Evolutionary conservation across 2,797 vertebrate species (phyloP).

Genomic region (Xiphophorus birchmanni): DNA sequence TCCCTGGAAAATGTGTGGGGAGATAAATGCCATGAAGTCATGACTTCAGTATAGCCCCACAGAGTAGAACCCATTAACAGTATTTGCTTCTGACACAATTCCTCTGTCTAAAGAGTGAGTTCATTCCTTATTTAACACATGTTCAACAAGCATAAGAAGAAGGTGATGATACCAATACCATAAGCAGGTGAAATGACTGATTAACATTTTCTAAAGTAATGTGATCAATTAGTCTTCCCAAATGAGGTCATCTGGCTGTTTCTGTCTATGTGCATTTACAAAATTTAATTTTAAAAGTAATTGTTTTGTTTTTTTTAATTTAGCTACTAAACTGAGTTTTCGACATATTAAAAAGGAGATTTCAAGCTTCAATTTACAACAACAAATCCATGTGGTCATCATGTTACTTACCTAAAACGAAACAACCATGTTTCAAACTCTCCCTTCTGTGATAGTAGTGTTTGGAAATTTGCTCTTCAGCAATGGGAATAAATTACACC

Average conservation of each 20-base stretch:
- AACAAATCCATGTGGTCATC: conserved; percentile 67
- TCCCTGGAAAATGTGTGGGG: conserved; percentile 11
- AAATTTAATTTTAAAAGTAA: conserved; percentile 33
- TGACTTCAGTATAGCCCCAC: conserved; percentile 48
- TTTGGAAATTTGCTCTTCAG: conserved; percentile 18
- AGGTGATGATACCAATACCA: conserved; percentile 38
- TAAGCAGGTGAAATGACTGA: conserved; percentile 16
- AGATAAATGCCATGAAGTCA: conserved; percentile 32
- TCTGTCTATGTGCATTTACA: conserved; percentile 18
- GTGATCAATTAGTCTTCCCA: conserved; percentile 31
- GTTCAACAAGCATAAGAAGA: conserved; percentile 35
- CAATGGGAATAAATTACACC: conserved; percentile 19
- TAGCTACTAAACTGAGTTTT: conserved; percentile 73
- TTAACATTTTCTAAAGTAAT: conserved; percentile 23
- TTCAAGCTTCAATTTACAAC: conserved; percentile 35
- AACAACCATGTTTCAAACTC: conserved; percentile 68
- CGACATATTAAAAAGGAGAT: conserved; percentile 72
- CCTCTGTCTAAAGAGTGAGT: conserved; percentile 49
- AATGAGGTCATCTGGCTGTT: conserved; percentile 32
- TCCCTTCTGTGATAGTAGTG: conserved; percentile 16
- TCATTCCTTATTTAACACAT: conserved; percentile 61
- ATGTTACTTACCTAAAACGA: conserved; percentile 76
- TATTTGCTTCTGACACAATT: conserved; percentile 50
- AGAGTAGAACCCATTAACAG: conserved; percentile 43
- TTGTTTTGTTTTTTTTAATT: conserved; percentile 4